A percentile compares a stretch with the other conserved stretches of the same genome.
Evolutionary conservation across 1,140 invertebrate genomes (phyloP).

Genomic region (Leucophenga varia): DNA sequence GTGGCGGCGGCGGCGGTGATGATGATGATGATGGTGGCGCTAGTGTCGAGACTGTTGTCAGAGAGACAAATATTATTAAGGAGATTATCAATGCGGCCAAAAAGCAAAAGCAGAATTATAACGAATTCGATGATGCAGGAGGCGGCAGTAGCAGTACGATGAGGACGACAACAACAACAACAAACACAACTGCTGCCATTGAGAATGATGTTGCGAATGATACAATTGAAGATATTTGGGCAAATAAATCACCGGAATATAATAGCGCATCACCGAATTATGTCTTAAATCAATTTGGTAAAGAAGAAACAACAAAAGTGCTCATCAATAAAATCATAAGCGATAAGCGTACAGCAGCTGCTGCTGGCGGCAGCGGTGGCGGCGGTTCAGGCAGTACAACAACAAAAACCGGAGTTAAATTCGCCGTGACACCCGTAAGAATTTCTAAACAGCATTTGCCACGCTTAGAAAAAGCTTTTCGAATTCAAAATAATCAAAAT

Average conservation of each 20-base stretch:
- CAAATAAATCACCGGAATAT: constrained; percentile 39
- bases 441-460: constrained; percentile 30
- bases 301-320: constrained; percentile 28
- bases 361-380: not conserved
- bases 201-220: constrained; percentile 13
- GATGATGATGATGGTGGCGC: constrained; percentile 21
- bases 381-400: constrained; percentile 27
- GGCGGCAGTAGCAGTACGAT: not conserved
- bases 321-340: constrained; percentile 27
- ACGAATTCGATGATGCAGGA: not conserved
- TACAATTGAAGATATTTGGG: constrained; percentile 44
- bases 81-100: constrained; percentile 29
- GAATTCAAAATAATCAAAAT: constrained; percentile 7
- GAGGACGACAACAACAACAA: not conserved
- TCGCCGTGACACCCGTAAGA: constrained; percentile 32
- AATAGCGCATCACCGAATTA: constrained; percentile 39
- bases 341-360: constrained; percentile 2
- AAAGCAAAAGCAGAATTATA: constrained; percentile 22
- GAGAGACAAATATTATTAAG: constrained; percentile 25
- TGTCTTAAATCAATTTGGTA: constrained; percentile 38
- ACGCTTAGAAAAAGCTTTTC: constrained; percentile 31
- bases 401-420: no score
- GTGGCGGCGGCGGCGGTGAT: no score
- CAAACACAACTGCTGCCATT: constrained; percentile 1
- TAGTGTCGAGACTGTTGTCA: constrained; percentile 6